Conservation (phyloP, 2,113 vertebrate species). For the Talpa occidentalis region DNA sequence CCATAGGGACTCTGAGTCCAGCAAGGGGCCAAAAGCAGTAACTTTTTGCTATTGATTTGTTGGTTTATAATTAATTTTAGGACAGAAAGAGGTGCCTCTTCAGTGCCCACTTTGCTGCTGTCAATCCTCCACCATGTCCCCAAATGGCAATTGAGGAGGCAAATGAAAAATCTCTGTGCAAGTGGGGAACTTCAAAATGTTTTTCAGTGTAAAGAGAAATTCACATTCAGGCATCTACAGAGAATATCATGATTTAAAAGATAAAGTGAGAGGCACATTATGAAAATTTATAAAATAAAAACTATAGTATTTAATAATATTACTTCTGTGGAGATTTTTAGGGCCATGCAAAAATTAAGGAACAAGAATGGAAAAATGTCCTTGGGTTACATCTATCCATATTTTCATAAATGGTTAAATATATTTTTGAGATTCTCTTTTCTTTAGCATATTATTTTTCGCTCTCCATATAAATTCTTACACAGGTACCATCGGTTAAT, state of each 20-base stretch:
- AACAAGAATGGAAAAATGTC: background rate
- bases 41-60: background rate
- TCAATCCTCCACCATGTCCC: background rate
- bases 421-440: background rate
- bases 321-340: background rate
- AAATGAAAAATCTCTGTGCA: background rate
- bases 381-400: background rate
- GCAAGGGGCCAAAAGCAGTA: background rate
- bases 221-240: background rate
- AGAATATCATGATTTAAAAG: background rate
- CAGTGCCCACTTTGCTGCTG: background rate
- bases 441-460: background rate
- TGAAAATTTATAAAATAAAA: background rate
- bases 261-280: background rate
- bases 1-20: background rate
- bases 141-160: background rate
- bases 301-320: background rate
- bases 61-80: constrained; percentile 23
- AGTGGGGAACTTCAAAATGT: no score
- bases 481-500: background rate
- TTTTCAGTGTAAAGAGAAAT: background rate
- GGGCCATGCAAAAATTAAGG: background rate
- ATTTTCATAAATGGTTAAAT: background rate
- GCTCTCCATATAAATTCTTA: background rate
- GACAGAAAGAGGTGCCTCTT: background rate